phyloP scores from a whole-genome alignment of 2,113 vertebrate species.

The Thinocorus orbignyianus region DNA sequence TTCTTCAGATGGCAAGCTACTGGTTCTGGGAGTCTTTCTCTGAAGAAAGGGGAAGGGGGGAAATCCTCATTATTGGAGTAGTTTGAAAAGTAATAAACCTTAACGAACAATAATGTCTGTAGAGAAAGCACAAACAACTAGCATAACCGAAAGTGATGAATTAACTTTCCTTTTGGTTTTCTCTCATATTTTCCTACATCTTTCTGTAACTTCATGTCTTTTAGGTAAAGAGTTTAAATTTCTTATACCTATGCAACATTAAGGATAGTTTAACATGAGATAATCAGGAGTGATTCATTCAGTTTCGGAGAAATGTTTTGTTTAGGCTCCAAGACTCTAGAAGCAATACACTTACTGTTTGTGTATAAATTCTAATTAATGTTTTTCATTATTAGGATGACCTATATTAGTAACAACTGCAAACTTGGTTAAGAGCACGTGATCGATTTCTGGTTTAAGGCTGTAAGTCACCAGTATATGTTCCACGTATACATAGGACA shows the following conservation, averaged over 20 bases:
- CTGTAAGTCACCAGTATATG: background rate
- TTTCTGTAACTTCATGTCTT: background rate
- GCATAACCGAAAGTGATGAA: background rate
- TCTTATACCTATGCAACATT: background rate
- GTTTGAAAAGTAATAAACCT: background rate
- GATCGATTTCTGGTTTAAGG: background rate
- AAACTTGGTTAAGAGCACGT: background rate
- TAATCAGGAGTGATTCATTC: background rate
- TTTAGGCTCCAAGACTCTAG: background rate
- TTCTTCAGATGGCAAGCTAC: background rate
- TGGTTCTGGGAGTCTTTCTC: background rate
- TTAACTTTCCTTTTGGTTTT: background rate
- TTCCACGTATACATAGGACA: background rate
- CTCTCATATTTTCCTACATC: background rate
- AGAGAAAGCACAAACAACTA: background rate
- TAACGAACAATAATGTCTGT: background rate
- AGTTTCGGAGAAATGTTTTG: background rate
- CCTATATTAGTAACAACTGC: background rate
- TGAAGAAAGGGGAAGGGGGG: fast-evolving
- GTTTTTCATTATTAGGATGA: background rate
- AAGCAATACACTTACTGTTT: background rate
- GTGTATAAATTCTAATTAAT: background rate
- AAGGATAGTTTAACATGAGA: background rate
- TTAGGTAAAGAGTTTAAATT: background rate
- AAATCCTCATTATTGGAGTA: background rate